Base-by-base conservation (phyloP, 1,140 invertebrate species). In the Brachionus plicatilis region DNA sequence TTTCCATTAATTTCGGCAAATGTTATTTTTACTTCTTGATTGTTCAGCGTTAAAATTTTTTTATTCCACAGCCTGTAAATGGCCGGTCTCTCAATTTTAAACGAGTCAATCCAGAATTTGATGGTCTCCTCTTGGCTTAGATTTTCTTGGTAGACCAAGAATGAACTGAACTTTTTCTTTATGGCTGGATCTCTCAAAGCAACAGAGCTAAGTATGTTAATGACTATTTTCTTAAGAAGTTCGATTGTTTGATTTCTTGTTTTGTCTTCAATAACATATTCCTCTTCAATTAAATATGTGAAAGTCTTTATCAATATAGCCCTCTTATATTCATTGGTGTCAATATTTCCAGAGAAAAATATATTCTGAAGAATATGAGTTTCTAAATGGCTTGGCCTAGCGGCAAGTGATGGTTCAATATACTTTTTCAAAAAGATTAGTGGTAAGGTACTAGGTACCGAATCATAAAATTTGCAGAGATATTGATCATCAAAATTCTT, bases 21-120 rank as follows among this genome's bases (percentile, higher is more conserved):
- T 50, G 50, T 14, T 50, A 80, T 47, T 0, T n/a, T 17, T 11
- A 80, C 53, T 33, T 47, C 6, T 53, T 53, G 3, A 50, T 53
- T 27, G 9, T 80, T 33, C 1, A 80, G 50, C 17, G 3, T 43
- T 50, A 47, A 37, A 37, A 80, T 80, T 17, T 47, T 53, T 11
- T n/a, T n/a, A 27, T 53, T 47, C 76, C 76, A 80, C 20, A 65
- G n/a, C 12, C 53, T 80, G 45, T 47, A 56, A 29, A 80, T 80
- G 8, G 45, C 37, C 12, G 47, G 45, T 41, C 41, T 78, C 47
- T 12, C n/a, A 11, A 41, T 45, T 11, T 11, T 33, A n/a, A 80
- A 80, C 12, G 76, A 80, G 9, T 33, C 53, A n/a, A 80, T 29
- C 76, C 76, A 80, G 3, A 17, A 11, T 29, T 80, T 14, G 14